phyloP scores from a whole-genome alignment of 2,113 vertebrate genomes.

The Melanerpes aurifrons region DNA sequence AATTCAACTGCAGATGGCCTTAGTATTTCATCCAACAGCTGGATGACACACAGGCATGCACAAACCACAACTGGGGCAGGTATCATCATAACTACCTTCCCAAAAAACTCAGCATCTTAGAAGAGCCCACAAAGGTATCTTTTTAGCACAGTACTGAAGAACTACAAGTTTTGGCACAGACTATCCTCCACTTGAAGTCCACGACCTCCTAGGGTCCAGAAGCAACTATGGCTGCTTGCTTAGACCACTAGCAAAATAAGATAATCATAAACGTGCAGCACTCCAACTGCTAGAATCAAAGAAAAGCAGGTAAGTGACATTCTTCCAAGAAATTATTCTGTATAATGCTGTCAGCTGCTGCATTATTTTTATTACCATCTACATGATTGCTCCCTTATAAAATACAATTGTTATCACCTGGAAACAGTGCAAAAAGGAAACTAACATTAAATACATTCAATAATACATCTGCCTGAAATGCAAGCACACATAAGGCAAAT shows the following conservation, averaged over 20 bases:
- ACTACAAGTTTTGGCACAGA: background rate
- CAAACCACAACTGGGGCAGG: background rate
- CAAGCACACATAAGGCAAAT: background rate
- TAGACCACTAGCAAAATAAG: background rate
- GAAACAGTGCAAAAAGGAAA: background rate
- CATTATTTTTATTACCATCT: background rate
- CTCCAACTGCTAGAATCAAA: background rate
- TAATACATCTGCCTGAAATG: rapidly evolving
- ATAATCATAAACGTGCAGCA: background rate
- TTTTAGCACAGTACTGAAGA: background rate
- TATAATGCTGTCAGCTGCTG: background rate
- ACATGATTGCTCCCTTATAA: background rate
- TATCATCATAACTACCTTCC: background rate
- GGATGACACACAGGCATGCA: background rate
- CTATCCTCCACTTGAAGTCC: background rate
- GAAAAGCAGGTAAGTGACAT: background rate
- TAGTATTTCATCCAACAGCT: background rate
- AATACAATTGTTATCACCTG: background rate
- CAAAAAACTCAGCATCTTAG: background rate
- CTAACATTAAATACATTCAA: background rate
- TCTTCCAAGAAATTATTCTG: background rate
- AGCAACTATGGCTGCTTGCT: background rate
- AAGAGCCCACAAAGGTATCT: background rate
- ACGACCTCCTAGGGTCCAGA: background rate
- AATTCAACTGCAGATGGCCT: background rate